Evolutionary conservation across 2,797 vertebrate genomes (phyloP), one percentile per base, ranked within the genome.

Genomic region (Hemitrygon akajei): DNA sequence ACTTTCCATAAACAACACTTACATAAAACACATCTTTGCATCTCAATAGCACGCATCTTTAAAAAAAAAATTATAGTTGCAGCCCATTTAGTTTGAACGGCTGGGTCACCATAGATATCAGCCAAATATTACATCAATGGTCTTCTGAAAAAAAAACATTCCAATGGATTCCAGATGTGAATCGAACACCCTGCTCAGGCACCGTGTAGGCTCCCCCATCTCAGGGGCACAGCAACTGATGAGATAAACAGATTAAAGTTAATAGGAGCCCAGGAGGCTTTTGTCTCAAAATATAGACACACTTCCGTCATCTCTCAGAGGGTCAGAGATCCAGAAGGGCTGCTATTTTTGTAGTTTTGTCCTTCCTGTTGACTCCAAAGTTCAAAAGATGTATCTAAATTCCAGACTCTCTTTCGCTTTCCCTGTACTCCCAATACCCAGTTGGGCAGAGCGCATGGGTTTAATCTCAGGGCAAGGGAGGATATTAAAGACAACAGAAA

Each of bases 81-180:
- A 86, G 25, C 47, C 81, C 47, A 84, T 58, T 40, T 58, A 58
- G 84, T 89, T 89, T 40, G 27, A 76, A 93, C 91, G 12, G 40
- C 71, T 75, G 14, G 69, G 91, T 93, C 91, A 93, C 76, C 71
- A 47, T 27, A 27, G 22, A n/a, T 71, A 93, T n/a, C 25, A 76
- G 91, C 91, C 91, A 93, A 93, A 93, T 22, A 93, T 93, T 93
- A 93, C 66, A 76, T 93, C 91, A 93, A 75, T 76, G 37, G 47
- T 93, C 91, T 58, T 76, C 91, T 75, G 14, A n/a, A 93, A 93
- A 93, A 75, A 92, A 47, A 47, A 93, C 37, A 37, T 3, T 56
- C 30, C 91, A 93, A 93, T 93, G 71, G 73, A 30, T 93, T 93
- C 91, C 91, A 93, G 91, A 93, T 93, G 91, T 93, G 63, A 40